Conservation (phyloP, 1,140 invertebrate species). For the Melipona quadrifasciata region DNA sequence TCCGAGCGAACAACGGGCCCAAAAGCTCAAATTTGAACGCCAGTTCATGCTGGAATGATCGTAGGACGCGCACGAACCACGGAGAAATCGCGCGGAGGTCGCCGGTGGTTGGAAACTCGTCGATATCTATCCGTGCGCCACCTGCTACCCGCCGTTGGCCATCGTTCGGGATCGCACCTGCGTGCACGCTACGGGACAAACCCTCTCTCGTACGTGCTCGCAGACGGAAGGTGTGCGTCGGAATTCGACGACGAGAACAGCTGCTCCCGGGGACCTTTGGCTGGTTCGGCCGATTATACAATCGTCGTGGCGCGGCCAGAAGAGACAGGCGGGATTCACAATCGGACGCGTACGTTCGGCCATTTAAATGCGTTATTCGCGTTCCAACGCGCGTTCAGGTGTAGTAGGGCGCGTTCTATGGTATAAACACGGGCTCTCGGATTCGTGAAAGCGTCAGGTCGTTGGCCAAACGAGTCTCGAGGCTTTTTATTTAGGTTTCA, state of each 20-base stretch:
- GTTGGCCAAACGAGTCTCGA: no score
- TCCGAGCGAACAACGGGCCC: no score
- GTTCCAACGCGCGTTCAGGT: no score
- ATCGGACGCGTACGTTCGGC: no score
- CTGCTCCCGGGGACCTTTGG: conserved; percentile 54
- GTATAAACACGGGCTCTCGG: no score
- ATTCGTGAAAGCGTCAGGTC: no score
- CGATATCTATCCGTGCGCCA: conserved; percentile 55
- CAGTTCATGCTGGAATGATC: not conserved
- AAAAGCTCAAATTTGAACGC: no score
- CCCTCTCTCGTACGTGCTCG: conserved; percentile 4
- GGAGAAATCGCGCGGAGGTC: conserved; percentile 31
- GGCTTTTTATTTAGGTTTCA: no score
- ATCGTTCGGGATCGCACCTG: conserved; percentile 66
- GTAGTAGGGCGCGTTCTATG: no score
- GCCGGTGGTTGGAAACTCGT: not conserved
- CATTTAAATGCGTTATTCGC: no score
- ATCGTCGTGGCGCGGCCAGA: conserved; percentile 9
- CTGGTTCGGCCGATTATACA: conserved; percentile 59
- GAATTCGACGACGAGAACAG: conserved; percentile 60
- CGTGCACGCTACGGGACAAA: conserved; percentile 29
- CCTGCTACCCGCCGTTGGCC: conserved; percentile 43
- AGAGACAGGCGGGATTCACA: not conserved
- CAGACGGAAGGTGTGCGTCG: conserved; percentile 45
- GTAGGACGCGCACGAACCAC: not conserved